Conservation (phyloP, 92 coral and sea anemone genomes). For the Montipora capitata region DNA sequence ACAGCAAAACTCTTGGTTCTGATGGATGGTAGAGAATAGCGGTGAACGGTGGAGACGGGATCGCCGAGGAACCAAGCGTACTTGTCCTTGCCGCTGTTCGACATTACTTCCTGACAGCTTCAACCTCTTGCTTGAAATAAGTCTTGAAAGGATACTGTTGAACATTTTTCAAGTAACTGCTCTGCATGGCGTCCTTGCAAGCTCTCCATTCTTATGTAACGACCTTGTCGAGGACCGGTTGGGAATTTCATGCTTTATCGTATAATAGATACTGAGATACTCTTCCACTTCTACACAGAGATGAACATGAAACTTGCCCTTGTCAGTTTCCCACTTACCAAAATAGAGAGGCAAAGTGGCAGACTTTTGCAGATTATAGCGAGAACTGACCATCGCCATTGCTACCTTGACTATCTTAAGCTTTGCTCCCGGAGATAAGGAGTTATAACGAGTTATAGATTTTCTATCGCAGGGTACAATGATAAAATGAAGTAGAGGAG, state of each 20-base stretch:
- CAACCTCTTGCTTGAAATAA: conserved; percentile 70
- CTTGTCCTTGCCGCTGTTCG: not conserved
- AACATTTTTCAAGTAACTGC: conserved; percentile 59
- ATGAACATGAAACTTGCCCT: conserved; percentile 74
- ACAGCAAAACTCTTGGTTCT: conserved; percentile 83
- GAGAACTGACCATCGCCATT: conserved; percentile 51
- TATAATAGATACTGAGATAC: conserved; percentile 45
- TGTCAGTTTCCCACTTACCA: conserved; percentile 77
- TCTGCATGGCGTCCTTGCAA: conserved; percentile 54
- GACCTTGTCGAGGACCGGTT: conserved; percentile 64
- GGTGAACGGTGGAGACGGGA: conserved; percentile 31
- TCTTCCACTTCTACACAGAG: conserved; percentile 78
- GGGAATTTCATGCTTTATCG: conserved; percentile 54
- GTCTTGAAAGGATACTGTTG: conserved; percentile 68
- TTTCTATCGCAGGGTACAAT: conserved; percentile 56
- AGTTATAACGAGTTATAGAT: not conserved
- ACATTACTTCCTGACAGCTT: conserved; percentile 24
- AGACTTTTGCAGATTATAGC: conserved; percentile 40
- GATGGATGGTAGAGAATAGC: conserved; percentile 70
- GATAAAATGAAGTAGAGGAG: conserved; percentile 82
- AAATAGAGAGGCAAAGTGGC: conserved; percentile 80
- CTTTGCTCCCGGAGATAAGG: conserved; percentile 1
- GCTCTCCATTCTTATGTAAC: conserved; percentile 81
- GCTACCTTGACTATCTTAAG: conserved; percentile 67
- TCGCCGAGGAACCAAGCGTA: conserved; percentile 2